These are phyloP conservation scores for Phylloscopus trochiloides DNA, from an alignment of 2,113 vertebrate genomes.

Conservation along the genomic window DNA sequence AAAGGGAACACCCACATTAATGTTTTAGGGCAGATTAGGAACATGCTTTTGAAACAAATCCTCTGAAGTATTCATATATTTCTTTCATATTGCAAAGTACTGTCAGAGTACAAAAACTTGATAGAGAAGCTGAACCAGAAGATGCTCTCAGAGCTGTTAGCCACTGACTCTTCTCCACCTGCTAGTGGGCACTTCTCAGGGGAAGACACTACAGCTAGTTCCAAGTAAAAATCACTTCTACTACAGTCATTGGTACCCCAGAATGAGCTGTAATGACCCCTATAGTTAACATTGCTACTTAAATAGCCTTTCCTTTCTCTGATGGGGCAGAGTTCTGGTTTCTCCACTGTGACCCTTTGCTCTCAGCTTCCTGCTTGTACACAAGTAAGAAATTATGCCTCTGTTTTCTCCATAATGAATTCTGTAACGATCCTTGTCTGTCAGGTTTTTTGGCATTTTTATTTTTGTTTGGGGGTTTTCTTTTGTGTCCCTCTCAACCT, in stretches of 20 bases:
- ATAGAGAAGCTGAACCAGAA: background rate
- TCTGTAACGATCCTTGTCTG: background rate
- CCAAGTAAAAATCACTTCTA: background rate
- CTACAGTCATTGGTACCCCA: background rate
- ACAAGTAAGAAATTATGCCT: fast-evolving
- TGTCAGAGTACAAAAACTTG: background rate
- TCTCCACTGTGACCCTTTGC: background rate
- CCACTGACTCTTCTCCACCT: background rate
- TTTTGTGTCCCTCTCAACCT: background rate
- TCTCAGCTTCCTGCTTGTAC: background rate
- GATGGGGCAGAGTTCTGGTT: background rate
- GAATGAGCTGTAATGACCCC: fast-evolving
- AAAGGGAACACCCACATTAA: background rate
- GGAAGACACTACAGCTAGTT: background rate
- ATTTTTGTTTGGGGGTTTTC: background rate
- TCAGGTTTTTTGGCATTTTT: background rate
- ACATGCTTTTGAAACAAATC: background rate
- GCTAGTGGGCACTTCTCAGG: background rate
- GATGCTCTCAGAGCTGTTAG: background rate
- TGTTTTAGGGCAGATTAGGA: background rate
- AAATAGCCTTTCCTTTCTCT: background rate
- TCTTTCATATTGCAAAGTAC: background rate
- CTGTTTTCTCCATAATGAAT: background rate
- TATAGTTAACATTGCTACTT: background rate
- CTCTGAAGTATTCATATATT: background rate